Evolutionary conservation across 1,140 invertebrate genomes (phyloP).

Genomic region (Vanessa tameamea): DNA sequence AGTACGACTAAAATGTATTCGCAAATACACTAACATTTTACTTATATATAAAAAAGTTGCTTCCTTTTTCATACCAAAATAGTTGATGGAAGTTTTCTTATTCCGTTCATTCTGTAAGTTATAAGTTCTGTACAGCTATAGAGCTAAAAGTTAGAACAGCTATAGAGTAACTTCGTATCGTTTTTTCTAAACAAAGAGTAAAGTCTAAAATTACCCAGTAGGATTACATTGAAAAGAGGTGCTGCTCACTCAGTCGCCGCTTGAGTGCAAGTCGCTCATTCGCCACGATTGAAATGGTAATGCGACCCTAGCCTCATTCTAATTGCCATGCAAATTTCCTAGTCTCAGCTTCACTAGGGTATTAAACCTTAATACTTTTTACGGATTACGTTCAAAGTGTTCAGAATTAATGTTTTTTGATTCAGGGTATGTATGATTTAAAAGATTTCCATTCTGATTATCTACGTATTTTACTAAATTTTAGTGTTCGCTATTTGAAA

Average conservation of each 20-base stretch:
- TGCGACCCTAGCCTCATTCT: slow-evolving; percentile 52
- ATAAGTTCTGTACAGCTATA: too few species aligned
- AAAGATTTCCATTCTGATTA: not conserved
- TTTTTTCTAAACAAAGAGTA: not conserved
- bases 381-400: not conserved
- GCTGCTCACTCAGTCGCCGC: slow-evolving; percentile 17
- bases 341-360: slow-evolving; percentile 18
- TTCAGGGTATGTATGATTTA: slow-evolving; percentile 3
- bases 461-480: too few species aligned
- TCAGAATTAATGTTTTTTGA: slow-evolving; percentile 7
- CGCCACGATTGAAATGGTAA: slow-evolving; percentile 68
- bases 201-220: slow-evolving; percentile 12
- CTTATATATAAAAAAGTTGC: too few species aligned
- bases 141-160: not conserved
- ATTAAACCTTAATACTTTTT: slow-evolving; percentile 14
- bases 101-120: too few species aligned
- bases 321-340: slow-evolving; percentile 64
- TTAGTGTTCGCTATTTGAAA: too few species aligned
- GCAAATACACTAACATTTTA: too few species aligned
- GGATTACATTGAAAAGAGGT: slow-evolving; percentile 11
- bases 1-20: too few species aligned
- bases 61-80: too few species aligned
- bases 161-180: not conserved
- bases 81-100: too few species aligned
- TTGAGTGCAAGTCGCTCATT: slow-evolving; percentile 39